Percentiles rank a stretch among this genome's conserved stretches.
Conservation (phyloP, 2,888 invertebrate genomes). For the Parnassius mnemosyne region DNA sequence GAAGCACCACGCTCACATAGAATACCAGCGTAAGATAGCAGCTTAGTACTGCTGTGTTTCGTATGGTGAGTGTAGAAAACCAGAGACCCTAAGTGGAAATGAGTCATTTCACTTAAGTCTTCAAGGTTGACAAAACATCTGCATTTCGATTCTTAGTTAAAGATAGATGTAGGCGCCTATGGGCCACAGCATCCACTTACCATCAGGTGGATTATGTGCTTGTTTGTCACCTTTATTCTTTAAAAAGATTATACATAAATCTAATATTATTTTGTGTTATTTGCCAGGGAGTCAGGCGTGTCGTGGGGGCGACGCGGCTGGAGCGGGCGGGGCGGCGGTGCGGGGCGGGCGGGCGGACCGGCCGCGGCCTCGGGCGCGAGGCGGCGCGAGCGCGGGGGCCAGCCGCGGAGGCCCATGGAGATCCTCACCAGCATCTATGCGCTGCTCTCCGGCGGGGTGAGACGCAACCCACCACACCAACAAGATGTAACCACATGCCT, state of each 20-base stretch:
- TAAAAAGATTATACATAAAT: background rate
- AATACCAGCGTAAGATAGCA: too few relatives aligned
- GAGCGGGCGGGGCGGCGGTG: slow-evolving; percentile 47
- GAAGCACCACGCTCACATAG: too few relatives aligned
- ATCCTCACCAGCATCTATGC: slow-evolving; percentile 77
- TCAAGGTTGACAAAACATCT: too few relatives aligned
- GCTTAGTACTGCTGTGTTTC: too few relatives aligned
- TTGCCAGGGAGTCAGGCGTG: slow-evolving; percentile 61
- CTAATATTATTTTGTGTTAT: background rate
- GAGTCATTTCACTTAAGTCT: too few relatives aligned
- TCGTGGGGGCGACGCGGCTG: slow-evolving; percentile 58
- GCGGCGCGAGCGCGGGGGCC: slow-evolving; percentile 70
- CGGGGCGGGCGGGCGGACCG: slow-evolving; percentile 50
- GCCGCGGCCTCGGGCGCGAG: slow-evolving; percentile 61
- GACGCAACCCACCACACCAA: slow-evolving; percentile 29
- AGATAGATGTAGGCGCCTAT: too few relatives aligned
- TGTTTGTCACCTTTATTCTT: too few relatives aligned
- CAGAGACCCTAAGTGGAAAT: too few relatives aligned
- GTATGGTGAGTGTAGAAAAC: too few relatives aligned
- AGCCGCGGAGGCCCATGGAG: slow-evolving; percentile 77
- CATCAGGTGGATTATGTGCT: too few relatives aligned
- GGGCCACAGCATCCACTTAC: too few relatives aligned
- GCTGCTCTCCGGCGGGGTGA: slow-evolving; percentile 75
- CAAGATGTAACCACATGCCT: slow-evolving; percentile 26
- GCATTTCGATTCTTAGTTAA: too few relatives aligned